These are phyloP conservation scores for Polyommatus iphigenia DNA, from an alignment of 2,888 invertebrate genomes.

Conservation along the genomic window DNA sequence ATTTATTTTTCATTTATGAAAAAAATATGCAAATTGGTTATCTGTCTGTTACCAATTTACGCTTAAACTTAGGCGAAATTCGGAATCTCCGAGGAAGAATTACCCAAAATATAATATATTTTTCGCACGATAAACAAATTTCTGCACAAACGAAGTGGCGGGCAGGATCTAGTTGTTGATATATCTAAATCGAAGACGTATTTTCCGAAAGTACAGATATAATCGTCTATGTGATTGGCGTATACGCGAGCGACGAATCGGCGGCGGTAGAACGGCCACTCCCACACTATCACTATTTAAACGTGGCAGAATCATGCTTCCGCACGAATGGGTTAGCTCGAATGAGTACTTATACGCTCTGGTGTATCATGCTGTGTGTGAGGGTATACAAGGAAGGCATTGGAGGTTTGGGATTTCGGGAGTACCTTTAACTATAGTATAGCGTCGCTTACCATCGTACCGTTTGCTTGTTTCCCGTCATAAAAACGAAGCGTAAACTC, in stretches of 20 bases:
- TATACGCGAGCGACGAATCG: not conserved
- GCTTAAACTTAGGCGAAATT: no score
- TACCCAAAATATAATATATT: not conserved
- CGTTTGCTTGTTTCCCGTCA: not conserved
- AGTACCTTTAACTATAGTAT: not conserved
- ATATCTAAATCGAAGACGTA: slow-evolving; percentile 3
- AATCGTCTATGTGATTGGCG: not conserved
- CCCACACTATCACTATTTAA: not conserved
- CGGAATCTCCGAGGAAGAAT: no score
- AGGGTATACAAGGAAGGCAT: no score
- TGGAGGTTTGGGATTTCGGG: not conserved
- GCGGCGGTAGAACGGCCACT: not conserved
- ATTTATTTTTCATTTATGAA: no score
- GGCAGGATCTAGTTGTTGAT: not conserved
- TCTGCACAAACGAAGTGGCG: not conserved
- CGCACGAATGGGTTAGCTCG: not conserved
- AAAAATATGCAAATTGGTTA: no score
- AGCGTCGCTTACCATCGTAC: not conserved
- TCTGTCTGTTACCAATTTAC: no score
- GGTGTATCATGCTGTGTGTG: no score
- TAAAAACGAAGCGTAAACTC: slow-evolving; percentile 8
- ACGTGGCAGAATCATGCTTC: not conserved
- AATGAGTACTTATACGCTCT: not conserved
- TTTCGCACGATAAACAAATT: not conserved
- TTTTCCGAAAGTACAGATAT: slow-evolving; percentile 13